A percentile compares a stretch with the other conserved stretches of the same genome.
Conservation (phyloP, 2,888 invertebrate genomes). For the Xestia c-nigrum region DNA sequence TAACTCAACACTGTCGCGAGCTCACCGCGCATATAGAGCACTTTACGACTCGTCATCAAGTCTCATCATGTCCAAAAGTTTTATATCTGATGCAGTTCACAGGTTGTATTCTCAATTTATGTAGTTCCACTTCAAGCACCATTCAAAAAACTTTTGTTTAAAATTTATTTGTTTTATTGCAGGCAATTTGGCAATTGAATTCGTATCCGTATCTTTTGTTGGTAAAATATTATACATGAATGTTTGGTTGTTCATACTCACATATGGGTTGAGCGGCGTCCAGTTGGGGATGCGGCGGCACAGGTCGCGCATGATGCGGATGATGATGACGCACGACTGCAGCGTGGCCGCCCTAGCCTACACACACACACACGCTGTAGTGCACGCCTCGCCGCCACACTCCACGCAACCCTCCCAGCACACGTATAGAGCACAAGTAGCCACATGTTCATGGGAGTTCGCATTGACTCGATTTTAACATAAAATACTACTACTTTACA, state of each 20-base stretch:
- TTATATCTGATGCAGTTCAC: background rate
- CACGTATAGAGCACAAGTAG: constrained; percentile 82
- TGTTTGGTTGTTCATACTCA: constrained; percentile 88
- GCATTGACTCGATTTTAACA: constrained; percentile 49
- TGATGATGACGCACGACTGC: constrained; percentile 99
- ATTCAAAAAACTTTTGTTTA: background rate
- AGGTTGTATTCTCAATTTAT: background rate
- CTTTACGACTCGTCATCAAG: constrained; percentile 82
- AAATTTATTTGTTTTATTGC: background rate
- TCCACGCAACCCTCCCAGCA: background rate
- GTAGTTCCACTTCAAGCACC: too few relatives aligned
- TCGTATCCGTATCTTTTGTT: background rate
- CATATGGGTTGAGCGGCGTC: constrained; percentile 98
- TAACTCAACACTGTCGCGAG: constrained; percentile 69
- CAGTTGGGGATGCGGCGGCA: constrained; percentile 98
- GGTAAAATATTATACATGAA: too few relatives aligned
- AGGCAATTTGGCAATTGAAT: background rate
- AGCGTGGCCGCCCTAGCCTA: constrained; percentile 98
- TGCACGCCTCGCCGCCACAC: too few relatives aligned
- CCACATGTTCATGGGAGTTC: constrained; percentile 88
- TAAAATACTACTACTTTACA: constrained; percentile 63
- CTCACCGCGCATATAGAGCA: constrained; percentile 24
- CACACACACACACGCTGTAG: constrained; percentile 25
- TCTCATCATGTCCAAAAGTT: constrained; percentile 75
- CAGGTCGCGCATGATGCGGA: constrained; percentile 98